Evolutionary conservation across 2,113 vertebrate genomes (phyloP).

Genomic region (Hippocampus zosterae): DNA sequence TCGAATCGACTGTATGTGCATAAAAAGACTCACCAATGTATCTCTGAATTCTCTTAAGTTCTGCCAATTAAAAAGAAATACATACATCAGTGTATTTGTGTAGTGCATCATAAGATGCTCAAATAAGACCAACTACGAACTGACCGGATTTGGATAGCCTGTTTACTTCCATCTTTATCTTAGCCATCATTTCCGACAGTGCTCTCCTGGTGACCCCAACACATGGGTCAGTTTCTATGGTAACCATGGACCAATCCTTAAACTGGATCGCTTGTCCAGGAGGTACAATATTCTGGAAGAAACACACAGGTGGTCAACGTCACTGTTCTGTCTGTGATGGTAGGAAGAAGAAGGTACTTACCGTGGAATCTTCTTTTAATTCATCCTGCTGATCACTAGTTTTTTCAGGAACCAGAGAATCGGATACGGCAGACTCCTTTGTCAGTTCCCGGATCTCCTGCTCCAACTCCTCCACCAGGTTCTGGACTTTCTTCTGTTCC

Average conservation of each 20-base stretch:
- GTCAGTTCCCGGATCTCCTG: conserved; percentile 64
- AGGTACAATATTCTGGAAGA: conserved; percentile 33
- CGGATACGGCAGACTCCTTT: conserved; percentile 31
- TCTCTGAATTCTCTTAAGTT: conserved; percentile 66
- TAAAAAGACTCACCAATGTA: conserved; percentile 60
- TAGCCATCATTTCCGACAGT: conserved; percentile 60
- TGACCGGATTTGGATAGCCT: conserved; percentile 69
- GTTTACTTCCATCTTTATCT: conserved; percentile 59
- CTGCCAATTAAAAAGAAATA: conserved; percentile 36
- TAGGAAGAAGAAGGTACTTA: conserved; percentile 19
- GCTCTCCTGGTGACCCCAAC: conserved; percentile 65
- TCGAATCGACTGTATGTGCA: not conserved
- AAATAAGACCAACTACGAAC: not conserved
- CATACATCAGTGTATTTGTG: not conserved
- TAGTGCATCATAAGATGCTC: not conserved
- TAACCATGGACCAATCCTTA: conserved; percentile 71
- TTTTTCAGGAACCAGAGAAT: conserved; percentile 18
- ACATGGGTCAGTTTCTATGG: conserved; percentile 68
- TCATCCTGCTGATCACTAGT: conserved; percentile 33
- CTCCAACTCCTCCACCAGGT: conserved; percentile 59
- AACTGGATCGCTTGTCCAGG: conserved; percentile 37
- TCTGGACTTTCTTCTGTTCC: conserved; percentile 62
- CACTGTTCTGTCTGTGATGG: not conserved
- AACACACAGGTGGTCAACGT: not conserved
- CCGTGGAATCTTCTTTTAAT: conserved; percentile 30